Base-by-base conservation (phyloP, 1,140 invertebrate species). In the Eulimnadia texana region DNA sequence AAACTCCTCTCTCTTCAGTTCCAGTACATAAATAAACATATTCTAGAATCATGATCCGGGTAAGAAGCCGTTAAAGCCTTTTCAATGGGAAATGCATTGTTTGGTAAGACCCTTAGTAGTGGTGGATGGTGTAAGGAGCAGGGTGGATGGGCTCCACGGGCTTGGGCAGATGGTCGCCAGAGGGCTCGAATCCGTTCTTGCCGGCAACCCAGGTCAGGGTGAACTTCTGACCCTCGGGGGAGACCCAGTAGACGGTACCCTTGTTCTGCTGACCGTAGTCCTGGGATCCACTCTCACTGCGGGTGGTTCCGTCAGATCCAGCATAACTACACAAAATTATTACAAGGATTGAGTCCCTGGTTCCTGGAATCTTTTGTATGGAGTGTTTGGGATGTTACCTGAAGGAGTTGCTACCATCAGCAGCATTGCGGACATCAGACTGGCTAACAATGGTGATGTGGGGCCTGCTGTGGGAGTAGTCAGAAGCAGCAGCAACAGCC, bases 201-300 rank as follows among this genome's bases (percentile, higher is more conserved):
- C 66, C 66, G 28, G 66, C 66, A 20, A 55, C 62, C 61, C 63
- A 68, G 28, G 57, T 64, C 51, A 67, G 28, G 23, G 58, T 64
- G 59, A 63, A 50, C 19, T 51, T 65, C 42, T 64, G 61, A 20
- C 66, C 66, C 20, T 67, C 66, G 28, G 66, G 64, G 11, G 52
- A 19, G 53, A 60, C 58, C 33, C 47, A 50, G 47, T 47, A 65
- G 33, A 42, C 55, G 22, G 42, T 53, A 66, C 68, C 77, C 72
- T 70, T 78, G 76, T 27, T 73, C 33, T 16, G 6, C 16, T 42
- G 33, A 42, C 6, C 33, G 33, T 42, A n/a, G n/a, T n/a, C n/a
- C n/a, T 42, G 33, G 33, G 16, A 6, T 42, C 33, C 33, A 9
- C 33, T n/a, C n/a, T n/a, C n/a, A n/a, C n/a, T n/a, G 33, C 33